Base-by-base conservation (phyloP, 2,797 vertebrate species). In the Anguilla marmorata region DNA sequence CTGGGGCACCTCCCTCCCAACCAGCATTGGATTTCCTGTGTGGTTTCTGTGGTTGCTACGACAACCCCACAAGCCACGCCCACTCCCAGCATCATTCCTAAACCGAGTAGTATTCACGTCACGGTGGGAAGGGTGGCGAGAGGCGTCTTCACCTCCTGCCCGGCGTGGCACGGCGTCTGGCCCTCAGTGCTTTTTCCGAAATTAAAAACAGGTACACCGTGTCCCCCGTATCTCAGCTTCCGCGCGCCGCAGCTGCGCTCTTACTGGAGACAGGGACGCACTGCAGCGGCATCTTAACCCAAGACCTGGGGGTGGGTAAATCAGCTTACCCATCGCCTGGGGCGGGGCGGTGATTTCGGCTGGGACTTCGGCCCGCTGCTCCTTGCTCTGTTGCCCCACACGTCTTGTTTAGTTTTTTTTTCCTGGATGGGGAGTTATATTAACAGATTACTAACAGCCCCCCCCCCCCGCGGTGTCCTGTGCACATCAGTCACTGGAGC, bases 261-360 rank as follows among this genome's bases (percentile, higher is more conserved):
- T 54, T 50, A 58, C 48, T 21, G 30, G 48, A 88, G 69, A 60
- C 33, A 60, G 83, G 58, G 52, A 48, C 72, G 33, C 63, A 27
- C 41, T 12, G 37, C 69, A 56, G 54, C 45, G 16, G 30, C 37
- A 50, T 52, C 83, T 54, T 85, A 85, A 79, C 83, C 84, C 63
- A 88, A 76, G 84, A 87, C 82, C 30, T 16, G 33, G 82, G 41
- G 41, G 41, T 45, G 41, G 60, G 86, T 37, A 83, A 89, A 87
- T 27, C 86, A 74, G 58, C 86, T 89, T 87, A 87, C 41, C 84
- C 12, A 84, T 69, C n/a, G n/a, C 69, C n/a, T 21, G 14, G 0
- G 79, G 50, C 19, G 66, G 54, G 56, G 50, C 50, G 33, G 85
- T 72, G 52, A 88, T 63, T 84, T 58, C 66, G 84, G 83, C 37